phyloP scores from a whole-genome alignment of 1,140 invertebrate species.

The Augochlora pura region DNA sequence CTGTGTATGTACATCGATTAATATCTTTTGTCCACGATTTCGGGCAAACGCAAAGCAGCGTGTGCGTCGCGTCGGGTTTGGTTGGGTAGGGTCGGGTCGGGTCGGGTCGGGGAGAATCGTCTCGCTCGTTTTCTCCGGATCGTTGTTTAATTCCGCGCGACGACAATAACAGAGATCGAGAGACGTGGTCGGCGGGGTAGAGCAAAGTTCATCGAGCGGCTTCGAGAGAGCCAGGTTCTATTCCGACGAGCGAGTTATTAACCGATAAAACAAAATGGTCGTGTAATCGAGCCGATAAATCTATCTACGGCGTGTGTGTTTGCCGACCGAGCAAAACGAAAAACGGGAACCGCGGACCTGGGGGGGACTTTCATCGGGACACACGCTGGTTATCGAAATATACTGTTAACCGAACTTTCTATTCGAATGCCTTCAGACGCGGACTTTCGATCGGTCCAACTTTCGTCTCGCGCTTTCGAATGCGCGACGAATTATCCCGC shows the following conservation, averaged over 20 bases:
- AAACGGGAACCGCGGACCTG: no score
- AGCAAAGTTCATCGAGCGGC: not conserved
- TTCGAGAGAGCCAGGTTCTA: not conserved
- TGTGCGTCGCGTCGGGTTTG: no score
- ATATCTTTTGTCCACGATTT: no score
- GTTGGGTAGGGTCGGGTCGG: no score
- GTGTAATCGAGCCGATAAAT: not conserved
- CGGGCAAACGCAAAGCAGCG: no score
- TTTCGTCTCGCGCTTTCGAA: conserved; percentile 40
- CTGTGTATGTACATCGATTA: no score
- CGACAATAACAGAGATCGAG: no score
- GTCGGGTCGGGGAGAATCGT: no score
- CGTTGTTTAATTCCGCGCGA: no score
- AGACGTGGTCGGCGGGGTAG: not conserved
- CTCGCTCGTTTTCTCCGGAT: no score
- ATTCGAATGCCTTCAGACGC: conserved; percentile 21
- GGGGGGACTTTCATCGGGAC: conserved; percentile 5
- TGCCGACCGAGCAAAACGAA: no score
- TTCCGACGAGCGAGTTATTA: not conserved
- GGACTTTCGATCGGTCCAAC: conserved; percentile 37
- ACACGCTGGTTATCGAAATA: conserved; percentile 36
- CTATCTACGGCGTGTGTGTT: not conserved
- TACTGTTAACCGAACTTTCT: conserved; percentile 41
- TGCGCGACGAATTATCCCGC: not conserved
- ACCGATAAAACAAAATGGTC: not conserved